These are phyloP conservation scores for Chymomyza procnemis DNA, from an alignment of 2,888 invertebrate genomes.

Conservation along the genomic window DNA sequence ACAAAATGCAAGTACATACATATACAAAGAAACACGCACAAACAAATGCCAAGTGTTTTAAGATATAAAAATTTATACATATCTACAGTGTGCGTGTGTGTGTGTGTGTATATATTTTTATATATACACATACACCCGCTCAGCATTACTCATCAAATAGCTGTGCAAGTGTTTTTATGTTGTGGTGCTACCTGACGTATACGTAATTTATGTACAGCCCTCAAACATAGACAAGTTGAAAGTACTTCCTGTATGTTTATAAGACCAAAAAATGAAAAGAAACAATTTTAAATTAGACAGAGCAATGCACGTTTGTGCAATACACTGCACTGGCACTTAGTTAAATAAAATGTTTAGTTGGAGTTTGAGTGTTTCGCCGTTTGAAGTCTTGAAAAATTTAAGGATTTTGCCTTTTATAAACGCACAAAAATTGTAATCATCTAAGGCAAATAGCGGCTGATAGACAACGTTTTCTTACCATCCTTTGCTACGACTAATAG, in stretches of 20 bases:
- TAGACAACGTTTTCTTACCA: too few relatives aligned
- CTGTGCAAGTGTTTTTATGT: conserved; percentile 57
- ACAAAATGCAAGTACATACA: not conserved
- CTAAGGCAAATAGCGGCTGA: too few relatives aligned
- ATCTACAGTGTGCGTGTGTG: not conserved
- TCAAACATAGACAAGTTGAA: conserved; percentile 33
- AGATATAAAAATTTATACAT: conserved; percentile 3
- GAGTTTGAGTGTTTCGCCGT: too few relatives aligned
- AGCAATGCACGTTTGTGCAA: not conserved
- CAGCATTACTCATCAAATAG: conserved; percentile 61
- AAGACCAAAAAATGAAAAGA: conserved; percentile 67
- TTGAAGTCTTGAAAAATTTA: too few relatives aligned
- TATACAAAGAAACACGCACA: conserved; percentile 6
- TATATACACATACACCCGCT: not conserved
- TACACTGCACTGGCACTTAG: too few relatives aligned
- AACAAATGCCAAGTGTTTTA: conserved; percentile 4
- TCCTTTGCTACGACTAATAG: too few relatives aligned
- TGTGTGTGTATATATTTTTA: not conserved
- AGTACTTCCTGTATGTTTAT: conserved; percentile 70
- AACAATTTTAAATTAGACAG: conserved; percentile 23
- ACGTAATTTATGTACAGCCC: conserved; percentile 19
- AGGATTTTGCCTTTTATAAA: too few relatives aligned
- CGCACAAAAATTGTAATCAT: too few relatives aligned
- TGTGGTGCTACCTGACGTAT: conserved; percentile 51
- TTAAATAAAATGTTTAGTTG: too few relatives aligned